These are phyloP conservation scores for Sinelater perroti DNA, from an alignment of 2,888 invertebrate genomes.

Conservation along the genomic window DNA sequence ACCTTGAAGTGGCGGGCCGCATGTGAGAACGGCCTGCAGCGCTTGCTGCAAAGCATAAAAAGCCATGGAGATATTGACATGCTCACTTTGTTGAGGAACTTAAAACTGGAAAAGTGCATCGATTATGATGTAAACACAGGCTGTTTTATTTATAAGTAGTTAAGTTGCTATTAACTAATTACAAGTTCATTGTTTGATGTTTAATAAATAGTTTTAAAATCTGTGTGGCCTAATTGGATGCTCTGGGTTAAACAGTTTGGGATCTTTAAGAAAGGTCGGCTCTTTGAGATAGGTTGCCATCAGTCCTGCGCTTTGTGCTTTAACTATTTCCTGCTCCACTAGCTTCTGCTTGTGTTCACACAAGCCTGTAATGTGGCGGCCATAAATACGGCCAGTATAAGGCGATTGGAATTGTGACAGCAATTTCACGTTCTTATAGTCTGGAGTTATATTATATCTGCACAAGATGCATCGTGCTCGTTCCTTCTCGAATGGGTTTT, in stretches of 20 bases:
- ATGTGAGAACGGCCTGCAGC: conserved; percentile 8
- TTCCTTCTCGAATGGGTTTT: conserved; percentile 84
- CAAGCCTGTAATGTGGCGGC: conserved; percentile 91
- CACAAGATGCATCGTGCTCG: conserved; percentile 82
- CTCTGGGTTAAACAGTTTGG: conserved; percentile 89
- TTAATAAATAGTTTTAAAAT: too few relatives aligned
- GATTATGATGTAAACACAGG: conserved; percentile 5
- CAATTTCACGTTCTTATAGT: conserved; percentile 91
- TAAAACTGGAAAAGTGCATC: neutral
- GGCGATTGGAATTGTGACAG: conserved; percentile 96
- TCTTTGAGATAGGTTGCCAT: conserved; percentile 88
- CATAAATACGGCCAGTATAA: conserved; percentile 92
- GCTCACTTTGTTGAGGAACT: conserved; percentile 9
- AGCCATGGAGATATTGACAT: conserved; percentile 21
- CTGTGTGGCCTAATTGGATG: conserved; percentile 82
- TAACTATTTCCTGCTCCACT: conserved; percentile 77
- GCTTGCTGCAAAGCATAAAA: conserved; percentile 14
- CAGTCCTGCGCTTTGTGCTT: conserved; percentile 80
- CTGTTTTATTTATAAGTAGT: conserved; percentile 7
- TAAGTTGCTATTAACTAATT: neutral
- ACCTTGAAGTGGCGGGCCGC: conserved; percentile 16
- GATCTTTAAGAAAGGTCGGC: conserved; percentile 82
- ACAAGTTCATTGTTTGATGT: too few relatives aligned
- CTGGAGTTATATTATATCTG: conserved; percentile 78
- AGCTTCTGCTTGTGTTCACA: conserved; percentile 82